phyloP scores from a whole-genome alignment of 2,113 vertebrate species.

The Emydocephalus ijimae region DNA sequence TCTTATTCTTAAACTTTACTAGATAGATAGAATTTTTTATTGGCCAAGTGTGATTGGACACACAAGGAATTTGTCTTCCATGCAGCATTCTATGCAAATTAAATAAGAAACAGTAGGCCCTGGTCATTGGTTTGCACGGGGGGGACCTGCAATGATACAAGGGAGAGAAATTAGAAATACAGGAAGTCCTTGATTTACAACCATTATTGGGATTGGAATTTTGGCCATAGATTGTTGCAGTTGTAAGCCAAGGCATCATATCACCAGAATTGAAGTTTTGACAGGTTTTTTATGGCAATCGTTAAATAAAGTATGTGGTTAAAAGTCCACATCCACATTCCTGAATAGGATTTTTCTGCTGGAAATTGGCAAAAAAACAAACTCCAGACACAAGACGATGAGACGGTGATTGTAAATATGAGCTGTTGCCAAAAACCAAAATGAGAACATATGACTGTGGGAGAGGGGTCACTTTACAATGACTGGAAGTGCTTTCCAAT shows the following conservation, averaged over 20 bases:
- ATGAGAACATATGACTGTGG: background rate
- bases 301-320: background rate
- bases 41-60: too few species aligned
- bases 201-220: background rate
- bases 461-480: background rate
- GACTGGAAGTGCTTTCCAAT: too few species aligned
- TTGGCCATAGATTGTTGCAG: background rate
- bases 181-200: background rate
- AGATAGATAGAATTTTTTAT: too few species aligned
- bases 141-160: background rate
- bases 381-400: too few species aligned
- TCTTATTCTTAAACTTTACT: background rate
- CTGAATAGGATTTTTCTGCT: background rate
- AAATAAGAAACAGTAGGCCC: background rate
- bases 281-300: background rate
- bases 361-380: too few species aligned
- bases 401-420: too few species aligned
- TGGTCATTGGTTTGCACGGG: background rate
- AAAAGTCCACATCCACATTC: background rate
- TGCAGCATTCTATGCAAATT: background rate
- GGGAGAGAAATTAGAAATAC: background rate
- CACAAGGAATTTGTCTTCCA: too few species aligned
- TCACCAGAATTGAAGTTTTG: background rate
- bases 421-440: background rate
- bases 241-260: background rate